Percentiles rank a stretch among this genome's conserved stretches.
Evolutionary conservation across 1,140 invertebrate species (phyloP).

Genomic region (Hylaeus volcanicus): DNA sequence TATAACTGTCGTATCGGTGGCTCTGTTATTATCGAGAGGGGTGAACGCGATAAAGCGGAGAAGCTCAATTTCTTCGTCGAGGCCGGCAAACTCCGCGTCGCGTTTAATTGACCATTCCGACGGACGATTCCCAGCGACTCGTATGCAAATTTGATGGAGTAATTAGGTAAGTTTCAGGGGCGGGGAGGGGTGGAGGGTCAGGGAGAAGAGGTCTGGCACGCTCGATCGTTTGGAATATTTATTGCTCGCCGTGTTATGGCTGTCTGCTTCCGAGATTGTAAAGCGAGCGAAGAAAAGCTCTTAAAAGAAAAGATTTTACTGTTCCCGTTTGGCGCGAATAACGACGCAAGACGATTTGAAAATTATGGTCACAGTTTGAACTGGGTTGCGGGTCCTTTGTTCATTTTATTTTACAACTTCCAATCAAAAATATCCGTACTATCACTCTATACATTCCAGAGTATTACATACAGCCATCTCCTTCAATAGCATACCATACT

Average conservation of each 20-base stretch:
- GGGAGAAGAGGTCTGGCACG: too few relatives aligned
- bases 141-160: conserved; percentile 22
- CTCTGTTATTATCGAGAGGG: neutral
- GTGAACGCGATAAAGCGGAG: neutral
- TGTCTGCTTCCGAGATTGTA: neutral
- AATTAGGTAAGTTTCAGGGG: conserved; percentile 15
- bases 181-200: too few relatives aligned
- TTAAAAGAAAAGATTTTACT: neutral
- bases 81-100: neutral
- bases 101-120: conserved; percentile 11
- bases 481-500: too few relatives aligned
- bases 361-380: neutral
- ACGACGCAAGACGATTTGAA: neutral
- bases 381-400: too few relatives aligned
- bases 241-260: neutral
- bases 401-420: too few relatives aligned
- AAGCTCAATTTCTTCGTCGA: conserved; percentile 3
- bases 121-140: neutral
- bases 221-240: neutral
- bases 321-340: neutral
- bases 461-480: too few relatives aligned
- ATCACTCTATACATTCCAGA: too few relatives aligned
- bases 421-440: too few relatives aligned
- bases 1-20: conserved; percentile 27
- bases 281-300: neutral